These are phyloP conservation scores for Andrena bicolor DNA, from an alignment of 2,888 invertebrate genomes.

Conservation along the genomic window DNA sequence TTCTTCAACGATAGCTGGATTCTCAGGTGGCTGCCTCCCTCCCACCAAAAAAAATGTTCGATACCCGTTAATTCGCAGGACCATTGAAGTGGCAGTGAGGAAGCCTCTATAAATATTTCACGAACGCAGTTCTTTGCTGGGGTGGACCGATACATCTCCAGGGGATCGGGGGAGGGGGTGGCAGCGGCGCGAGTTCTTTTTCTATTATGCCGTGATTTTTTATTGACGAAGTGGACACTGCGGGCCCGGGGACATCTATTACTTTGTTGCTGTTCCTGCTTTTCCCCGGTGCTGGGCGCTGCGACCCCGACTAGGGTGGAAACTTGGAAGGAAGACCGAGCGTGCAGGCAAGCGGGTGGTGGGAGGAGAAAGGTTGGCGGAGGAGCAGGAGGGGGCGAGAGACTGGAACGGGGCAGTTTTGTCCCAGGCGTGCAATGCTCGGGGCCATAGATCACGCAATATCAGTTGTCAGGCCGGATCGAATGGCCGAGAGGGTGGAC, in stretches of 20 bases:
- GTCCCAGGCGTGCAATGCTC: conserved; percentile 84
- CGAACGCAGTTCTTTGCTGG: conserved; percentile 61
- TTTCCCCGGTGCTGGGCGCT: conserved; percentile 18
- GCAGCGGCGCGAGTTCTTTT: conserved; percentile 71
- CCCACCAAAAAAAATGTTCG: conserved; percentile 18
- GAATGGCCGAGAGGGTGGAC: conserved; percentile 72
- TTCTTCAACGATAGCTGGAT: neutral
- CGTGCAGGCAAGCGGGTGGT: neutral
- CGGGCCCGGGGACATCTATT: conserved; percentile 82
- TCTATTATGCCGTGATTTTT: conserved; percentile 84
- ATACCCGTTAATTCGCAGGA: conserved; percentile 55
- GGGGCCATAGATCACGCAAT: conserved; percentile 85
- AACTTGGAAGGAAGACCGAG: conserved; percentile 65
- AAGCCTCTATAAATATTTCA: conserved; percentile 82
- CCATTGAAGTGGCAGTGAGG: conserved; percentile 38
- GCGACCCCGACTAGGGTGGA: conserved; percentile 67
- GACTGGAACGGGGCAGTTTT: conserved; percentile 78
- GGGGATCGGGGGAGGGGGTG: conserved; percentile 51
- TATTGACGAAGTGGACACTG: conserved; percentile 84
- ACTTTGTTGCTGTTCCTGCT: conserved; percentile 80
- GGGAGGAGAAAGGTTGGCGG: conserved; percentile 11
- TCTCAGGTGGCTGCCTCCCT: neutral
- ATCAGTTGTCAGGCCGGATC: conserved; percentile 83
- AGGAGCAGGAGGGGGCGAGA: conserved; percentile 7
- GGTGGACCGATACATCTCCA: conserved; percentile 55